These are phyloP conservation scores for Strigamia transsilvanica DNA, from an alignment of 2,888 invertebrate genomes.

Conservation along the genomic window DNA sequence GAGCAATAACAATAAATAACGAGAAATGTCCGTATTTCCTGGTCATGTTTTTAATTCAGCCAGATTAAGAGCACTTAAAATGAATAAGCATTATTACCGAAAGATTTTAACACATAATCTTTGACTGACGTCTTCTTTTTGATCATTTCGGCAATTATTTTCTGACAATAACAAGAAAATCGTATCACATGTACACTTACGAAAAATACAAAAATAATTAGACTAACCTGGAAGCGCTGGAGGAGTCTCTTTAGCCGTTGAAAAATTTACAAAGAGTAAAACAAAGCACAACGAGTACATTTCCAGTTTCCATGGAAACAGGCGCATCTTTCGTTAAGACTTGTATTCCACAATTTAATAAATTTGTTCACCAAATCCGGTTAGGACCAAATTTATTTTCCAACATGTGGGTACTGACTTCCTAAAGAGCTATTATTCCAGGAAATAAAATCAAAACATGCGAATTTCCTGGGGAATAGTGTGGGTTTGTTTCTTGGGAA, in stretches of 20 bases:
- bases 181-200: background rate
- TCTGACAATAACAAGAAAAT: constrained; percentile 4
- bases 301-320: background rate
- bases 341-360: background rate
- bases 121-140: background rate
- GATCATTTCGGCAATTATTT: background rate
- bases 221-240: background rate
- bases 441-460: background rate
- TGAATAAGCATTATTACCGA: background rate
- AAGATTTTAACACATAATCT: background rate
- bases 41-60: too few relatives aligned
- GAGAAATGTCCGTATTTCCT: too few relatives aligned
- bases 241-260: background rate
- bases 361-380: constrained; percentile 5
- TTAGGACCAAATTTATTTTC: background rate
- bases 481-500: constrained; percentile 14
- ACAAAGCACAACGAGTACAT: background rate
- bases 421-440: constrained; percentile 7
- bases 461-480: constrained; percentile 19
- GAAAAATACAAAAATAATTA: background rate
- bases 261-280: background rate
- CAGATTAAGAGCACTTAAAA: too few relatives aligned
- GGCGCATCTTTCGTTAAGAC: background rate
- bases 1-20: too few relatives aligned
- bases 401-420: background rate